Conservation (phyloP, 37 sponge, comb jelly and placozoan genomes). For the Aphrocallistes beatrix region DNA sequence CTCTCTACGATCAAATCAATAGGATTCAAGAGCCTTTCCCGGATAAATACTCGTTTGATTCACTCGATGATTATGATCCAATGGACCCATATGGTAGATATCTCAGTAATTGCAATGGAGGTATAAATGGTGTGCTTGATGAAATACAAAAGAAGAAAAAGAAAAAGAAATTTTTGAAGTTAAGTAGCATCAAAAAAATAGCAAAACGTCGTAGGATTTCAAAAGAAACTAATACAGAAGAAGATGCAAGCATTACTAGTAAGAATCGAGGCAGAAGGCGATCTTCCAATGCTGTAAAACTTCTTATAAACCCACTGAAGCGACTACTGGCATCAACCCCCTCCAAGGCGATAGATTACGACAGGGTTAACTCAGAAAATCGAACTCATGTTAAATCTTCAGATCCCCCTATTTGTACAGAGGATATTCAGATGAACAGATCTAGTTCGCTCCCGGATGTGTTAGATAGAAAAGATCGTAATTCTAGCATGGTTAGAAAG, state of each 20-base stretch:
- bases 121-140: background rate
- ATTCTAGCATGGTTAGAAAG: background rate
- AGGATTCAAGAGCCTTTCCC: background rate
- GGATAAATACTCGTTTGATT: background rate
- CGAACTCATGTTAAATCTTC: background rate
- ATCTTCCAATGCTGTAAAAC: background rate
- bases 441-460: background rate
- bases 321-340: background rate
- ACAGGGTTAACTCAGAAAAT: background rate
- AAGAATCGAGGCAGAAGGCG: background rate
- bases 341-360: background rate
- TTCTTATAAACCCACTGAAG: background rate
- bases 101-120: background rate
- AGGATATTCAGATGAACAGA: background rate
- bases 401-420: background rate
- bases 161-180: background rate
- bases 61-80: background rate
- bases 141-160: background rate
- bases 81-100: background rate
- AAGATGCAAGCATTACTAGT: background rate
- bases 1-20: background rate
- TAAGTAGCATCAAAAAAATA: background rate
- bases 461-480: background rate
- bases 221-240: background rate
- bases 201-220: background rate